Percentiles rank a stretch among this genome's conserved stretches.
phyloP scores from a whole-genome alignment of 2,888 invertebrate species.

The Drosophila eohydei region DNA sequence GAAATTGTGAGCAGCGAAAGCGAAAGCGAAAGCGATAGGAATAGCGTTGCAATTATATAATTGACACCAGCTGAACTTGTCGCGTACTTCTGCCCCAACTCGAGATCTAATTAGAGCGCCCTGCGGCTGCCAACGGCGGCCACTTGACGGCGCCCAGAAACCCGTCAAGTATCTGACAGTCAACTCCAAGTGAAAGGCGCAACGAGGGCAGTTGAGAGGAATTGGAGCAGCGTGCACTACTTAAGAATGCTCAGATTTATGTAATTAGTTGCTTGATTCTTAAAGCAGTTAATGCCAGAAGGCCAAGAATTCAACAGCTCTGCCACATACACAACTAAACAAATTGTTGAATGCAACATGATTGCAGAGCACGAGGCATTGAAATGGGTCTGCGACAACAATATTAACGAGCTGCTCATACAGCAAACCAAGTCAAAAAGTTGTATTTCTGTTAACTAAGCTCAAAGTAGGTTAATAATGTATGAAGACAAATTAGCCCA shows the following conservation, averaged over 20 bases:
- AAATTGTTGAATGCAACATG: neutral
- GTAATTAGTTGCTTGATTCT: conserved; percentile 60
- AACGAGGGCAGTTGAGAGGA: neutral
- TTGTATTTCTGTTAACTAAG: neutral
- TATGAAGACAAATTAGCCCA: neutral
- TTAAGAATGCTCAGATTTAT: conserved; percentile 45
- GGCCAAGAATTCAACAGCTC: conserved; percentile 2
- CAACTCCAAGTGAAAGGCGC: conserved; percentile 31
- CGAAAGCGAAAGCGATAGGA: conserved; percentile 32
- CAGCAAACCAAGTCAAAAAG: neutral
- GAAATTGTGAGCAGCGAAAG: conserved; percentile 17
- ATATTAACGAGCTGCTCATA: neutral
- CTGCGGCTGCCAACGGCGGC: conserved; percentile 28
- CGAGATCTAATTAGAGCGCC: conserved; percentile 65
- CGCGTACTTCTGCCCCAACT: conserved; percentile 44
- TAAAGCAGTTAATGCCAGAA: conserved; percentile 20
- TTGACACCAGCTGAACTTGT: conserved; percentile 66
- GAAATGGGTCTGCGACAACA: neutral
- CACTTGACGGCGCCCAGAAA: conserved; percentile 52
- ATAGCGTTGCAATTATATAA: conserved; percentile 63
- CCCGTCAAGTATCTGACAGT: conserved; percentile 48
- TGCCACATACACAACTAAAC: neutral
- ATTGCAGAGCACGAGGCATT: neutral
- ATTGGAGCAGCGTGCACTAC: conserved; percentile 1
- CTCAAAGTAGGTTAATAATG: neutral